Evolutionary conservation across 2,113 vertebrate genomes (phyloP).

Genomic region (Holacanthus passer): DNA sequence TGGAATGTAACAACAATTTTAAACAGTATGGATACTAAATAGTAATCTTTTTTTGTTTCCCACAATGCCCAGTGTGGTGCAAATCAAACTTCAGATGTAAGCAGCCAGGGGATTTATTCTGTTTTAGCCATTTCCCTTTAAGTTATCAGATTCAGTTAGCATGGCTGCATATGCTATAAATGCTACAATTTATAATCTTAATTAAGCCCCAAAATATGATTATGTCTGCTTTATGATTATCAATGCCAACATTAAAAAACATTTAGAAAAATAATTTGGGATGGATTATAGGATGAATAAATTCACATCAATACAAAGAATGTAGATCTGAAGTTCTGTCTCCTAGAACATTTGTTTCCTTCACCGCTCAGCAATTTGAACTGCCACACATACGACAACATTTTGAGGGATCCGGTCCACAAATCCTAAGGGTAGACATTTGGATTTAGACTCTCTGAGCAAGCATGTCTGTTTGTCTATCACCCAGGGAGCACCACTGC

Average conservation of each 20-base stretch:
- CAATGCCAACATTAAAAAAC: background rate
- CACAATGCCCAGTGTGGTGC: background rate
- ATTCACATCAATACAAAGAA: background rate
- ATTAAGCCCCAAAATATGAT: background rate
- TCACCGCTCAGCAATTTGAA: background rate
- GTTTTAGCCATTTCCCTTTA: background rate
- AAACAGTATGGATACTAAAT: background rate
- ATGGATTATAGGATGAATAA: background rate
- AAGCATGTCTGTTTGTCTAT: background rate
- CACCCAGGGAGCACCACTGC: background rate
- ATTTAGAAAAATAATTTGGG: background rate
- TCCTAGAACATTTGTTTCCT: background rate
- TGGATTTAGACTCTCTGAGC: background rate
- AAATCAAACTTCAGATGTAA: background rate
- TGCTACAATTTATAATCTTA: conserved; percentile 16
- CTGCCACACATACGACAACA: background rate
- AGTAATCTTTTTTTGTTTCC: background rate
- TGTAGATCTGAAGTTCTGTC: background rate
- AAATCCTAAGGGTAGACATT: background rate
- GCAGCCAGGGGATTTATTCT: background rate
- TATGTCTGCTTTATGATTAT: background rate
- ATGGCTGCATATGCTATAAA: background rate
- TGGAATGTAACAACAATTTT: background rate
- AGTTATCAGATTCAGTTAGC: background rate
- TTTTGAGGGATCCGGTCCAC: background rate